Evolutionary conservation across 2,888 invertebrate genomes (phyloP).

Genomic region (Habrosyne pyritoides): DNA sequence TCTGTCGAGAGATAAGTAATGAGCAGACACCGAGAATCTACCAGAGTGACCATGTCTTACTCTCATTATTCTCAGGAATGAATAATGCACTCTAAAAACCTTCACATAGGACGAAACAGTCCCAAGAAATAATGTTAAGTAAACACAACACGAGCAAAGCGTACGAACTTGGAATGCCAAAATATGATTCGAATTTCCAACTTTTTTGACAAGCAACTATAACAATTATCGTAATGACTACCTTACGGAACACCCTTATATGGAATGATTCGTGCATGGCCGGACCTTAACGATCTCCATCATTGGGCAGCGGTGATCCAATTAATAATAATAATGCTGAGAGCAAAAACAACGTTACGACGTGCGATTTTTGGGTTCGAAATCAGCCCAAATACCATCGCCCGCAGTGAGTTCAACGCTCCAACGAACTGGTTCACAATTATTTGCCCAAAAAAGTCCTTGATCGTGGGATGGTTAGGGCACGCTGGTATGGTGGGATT

Average conservation of each 20-base stretch:
- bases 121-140: not conserved
- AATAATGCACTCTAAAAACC: constrained; percentile 4
- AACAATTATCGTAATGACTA: constrained; percentile 4
- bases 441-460: constrained; percentile 76
- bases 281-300: constrained; percentile 59
- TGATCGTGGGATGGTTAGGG: constrained; percentile 34
- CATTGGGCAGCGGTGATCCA: constrained; percentile 71
- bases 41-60: too few relatives aligned
- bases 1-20: too few relatives aligned
- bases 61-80: not conserved
- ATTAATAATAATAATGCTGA: constrained; percentile 78
- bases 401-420: constrained; percentile 60
- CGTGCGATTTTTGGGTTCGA: constrained; percentile 74
- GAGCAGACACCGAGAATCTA: too few relatives aligned
- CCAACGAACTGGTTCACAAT: constrained; percentile 69
- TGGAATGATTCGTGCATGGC: constrained; percentile 39
- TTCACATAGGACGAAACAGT: constrained; percentile 1
- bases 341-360: constrained; percentile 73
- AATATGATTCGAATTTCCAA: not conserved
- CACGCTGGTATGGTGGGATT: constrained; percentile 45
- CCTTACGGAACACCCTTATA: constrained; percentile 41
- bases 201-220: not conserved
- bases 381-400: constrained; percentile 74
- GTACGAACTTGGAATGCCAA: not conserved
- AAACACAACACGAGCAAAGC: not conserved